phyloP scores from a whole-genome alignment of 2,113 vertebrate genomes.

The Sula dactylatra region DNA sequence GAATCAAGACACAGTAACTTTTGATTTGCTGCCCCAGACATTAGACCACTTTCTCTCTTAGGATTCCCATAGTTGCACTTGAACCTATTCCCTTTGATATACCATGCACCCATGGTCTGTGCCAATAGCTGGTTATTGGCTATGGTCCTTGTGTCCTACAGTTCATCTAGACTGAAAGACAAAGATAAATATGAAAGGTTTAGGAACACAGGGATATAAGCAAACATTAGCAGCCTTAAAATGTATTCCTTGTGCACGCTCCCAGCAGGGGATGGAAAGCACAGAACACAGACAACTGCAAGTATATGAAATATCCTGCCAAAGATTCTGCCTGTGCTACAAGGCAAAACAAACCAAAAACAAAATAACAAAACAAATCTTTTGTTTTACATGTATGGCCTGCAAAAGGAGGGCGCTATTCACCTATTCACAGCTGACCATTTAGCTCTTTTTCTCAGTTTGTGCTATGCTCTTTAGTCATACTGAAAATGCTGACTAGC shows the following conservation, averaged over 20 bases:
- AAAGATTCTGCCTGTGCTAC: neutral
- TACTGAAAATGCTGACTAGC: neutral
- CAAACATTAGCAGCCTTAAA: neutral
- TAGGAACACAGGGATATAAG: neutral
- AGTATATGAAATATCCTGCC: neutral
- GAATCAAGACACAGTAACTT: neutral
- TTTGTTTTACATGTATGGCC: neutral
- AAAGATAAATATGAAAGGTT: neutral
- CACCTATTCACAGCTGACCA: neutral
- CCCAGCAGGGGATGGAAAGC: neutral
- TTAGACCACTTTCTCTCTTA: neutral
- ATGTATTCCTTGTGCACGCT: neutral
- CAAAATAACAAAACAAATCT: no score
- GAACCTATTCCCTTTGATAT: neutral
- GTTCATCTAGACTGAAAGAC: neutral
- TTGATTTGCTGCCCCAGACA: neutral
- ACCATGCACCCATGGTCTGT: rapidly evolving
- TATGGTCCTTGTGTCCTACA: neutral
- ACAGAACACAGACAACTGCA: neutral
- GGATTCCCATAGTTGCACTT: neutral
- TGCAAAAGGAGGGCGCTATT: neutral
- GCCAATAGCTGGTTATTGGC: neutral
- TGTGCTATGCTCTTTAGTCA: neutral
- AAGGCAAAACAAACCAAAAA: no score
- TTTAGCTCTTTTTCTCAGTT: neutral